Evolutionary conservation across 92 coral and sea anemone genomes (phyloP).

Genomic region (Actinostola sp.): DNA sequence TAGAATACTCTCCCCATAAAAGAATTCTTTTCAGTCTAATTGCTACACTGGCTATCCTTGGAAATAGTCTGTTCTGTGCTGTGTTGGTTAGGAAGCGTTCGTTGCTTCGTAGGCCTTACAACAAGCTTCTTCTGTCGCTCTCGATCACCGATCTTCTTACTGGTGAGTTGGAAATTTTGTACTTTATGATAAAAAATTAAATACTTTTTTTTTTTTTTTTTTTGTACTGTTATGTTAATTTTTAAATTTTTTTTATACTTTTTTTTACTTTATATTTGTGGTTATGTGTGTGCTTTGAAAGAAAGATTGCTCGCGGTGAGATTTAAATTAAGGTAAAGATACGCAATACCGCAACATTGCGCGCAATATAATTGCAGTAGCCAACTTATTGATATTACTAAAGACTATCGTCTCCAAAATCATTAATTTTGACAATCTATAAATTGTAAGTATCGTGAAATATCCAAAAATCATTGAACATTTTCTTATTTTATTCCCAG

Average conservation of each 20-base stretch:
- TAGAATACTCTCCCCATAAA: background rate
- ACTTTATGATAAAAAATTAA: background rate
- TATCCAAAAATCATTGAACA: too few species aligned
- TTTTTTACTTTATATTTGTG: too few species aligned
- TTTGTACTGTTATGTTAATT: background rate
- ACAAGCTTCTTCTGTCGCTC: conserved; percentile 56
- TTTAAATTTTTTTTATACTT: background rate
- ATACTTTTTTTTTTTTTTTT: background rate
- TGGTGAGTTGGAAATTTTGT: conserved; percentile 30
- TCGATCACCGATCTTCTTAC: conserved; percentile 56
- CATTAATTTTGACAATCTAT: too few species aligned
- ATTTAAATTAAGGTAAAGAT: too few species aligned
- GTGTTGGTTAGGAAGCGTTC: conserved; percentile 44
- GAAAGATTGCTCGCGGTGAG: too few species aligned
- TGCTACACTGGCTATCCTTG: conserved; percentile 37
- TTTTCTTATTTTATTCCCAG: too few species aligned
- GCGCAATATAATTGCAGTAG: too few species aligned
- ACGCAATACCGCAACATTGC: too few species aligned
- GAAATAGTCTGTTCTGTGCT: conserved; percentile 46
- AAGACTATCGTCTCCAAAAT: too few species aligned
- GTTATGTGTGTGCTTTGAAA: too few species aligned
- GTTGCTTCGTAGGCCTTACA: conserved; percentile 49
- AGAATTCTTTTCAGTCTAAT: conserved; percentile 36
- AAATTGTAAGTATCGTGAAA: too few species aligned
- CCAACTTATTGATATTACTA: too few species aligned